phyloP scores from a whole-genome alignment of 2,888 invertebrate species.

The Drosophila meridiana region DNA sequence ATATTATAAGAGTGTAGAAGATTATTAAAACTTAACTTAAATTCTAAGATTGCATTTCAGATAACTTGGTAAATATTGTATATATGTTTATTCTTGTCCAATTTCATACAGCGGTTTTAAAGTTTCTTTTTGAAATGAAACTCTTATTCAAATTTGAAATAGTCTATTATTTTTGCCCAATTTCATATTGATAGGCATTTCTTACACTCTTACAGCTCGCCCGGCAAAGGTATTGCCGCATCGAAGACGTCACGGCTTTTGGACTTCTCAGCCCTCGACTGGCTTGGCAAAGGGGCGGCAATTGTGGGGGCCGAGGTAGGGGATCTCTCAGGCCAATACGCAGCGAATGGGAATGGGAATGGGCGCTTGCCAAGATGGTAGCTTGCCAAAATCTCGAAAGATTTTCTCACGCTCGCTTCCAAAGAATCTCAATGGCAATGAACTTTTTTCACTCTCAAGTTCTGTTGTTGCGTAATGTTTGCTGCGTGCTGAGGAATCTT shows the following conservation, averaged over 20 bases:
- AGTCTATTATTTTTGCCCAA: not conserved
- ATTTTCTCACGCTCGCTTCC: constrained; percentile 75
- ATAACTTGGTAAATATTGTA: not conserved
- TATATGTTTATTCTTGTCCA: not conserved
- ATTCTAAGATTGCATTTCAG: not conserved
- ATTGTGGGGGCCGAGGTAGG: not conserved
- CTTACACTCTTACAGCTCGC: not conserved
- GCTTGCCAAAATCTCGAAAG: constrained; percentile 71
- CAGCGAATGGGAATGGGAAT: constrained; percentile 52
- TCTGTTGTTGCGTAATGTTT: constrained; percentile 66
- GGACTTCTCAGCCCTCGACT: constrained; percentile 29
- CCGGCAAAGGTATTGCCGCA: constrained; percentile 1
- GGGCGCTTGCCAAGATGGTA: constrained; percentile 74
- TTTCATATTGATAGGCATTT: no score
- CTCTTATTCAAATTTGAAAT: no score
- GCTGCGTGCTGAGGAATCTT: constrained; percentile 65
- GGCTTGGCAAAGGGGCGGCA: constrained; percentile 14
- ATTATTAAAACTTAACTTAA: not conserved
- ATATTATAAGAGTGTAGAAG: not conserved
- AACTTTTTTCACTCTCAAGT: constrained; percentile 64
- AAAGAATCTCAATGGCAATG: constrained; percentile 72
- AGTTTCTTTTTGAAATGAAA: no score
- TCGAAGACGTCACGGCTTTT: constrained; percentile 41
- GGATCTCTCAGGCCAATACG: constrained; percentile 37
- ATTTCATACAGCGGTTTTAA: no score